Base-by-base conservation (phyloP, 2,888 invertebrate genomes). In the Autographa gamma region DNA sequence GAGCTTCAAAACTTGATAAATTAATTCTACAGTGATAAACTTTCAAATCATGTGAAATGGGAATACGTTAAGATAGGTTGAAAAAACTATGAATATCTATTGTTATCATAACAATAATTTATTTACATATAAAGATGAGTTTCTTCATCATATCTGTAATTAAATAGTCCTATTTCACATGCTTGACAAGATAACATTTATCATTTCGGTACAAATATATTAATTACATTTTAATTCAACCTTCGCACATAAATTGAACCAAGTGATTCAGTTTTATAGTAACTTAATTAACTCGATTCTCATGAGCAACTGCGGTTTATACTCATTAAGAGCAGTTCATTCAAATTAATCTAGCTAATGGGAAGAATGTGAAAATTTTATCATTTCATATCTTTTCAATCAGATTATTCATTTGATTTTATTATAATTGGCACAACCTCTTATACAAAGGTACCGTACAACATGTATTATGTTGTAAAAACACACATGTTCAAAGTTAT, bases 161-260 rank as follows among this genome's bases (percentile, higher is more conserved):
- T 63, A 66, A 38, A 34, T 69, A 31, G 66, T 19, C 43, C 8
- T 11, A 59, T 25, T 61, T 13, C 63, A 69, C 25, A 18, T 54
- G 75, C 61, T 61, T 25, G 63, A 5, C 14, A 32, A 9, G n/a
- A 41, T 38, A 38, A 38, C 18, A 11, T 60, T 62, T 65, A 79
- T 69, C 61, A 59, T 64, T 6, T 60, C 38, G 41, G 19, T 41
- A 58, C 25, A 48, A n/a, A 64, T 31, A 18, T 18, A 41, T 67
- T 66, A 76, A 73, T 68, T 80, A 66, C 48, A 64, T 66, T 80
- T 66, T 66, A 76, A 76, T 76, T 80, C 13, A 19, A 25, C 38
- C n/a, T 43, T 52, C 41, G 34, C 54, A 8, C 14, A 18, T 18
- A 7, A n/a, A 31, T 59, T 34, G 43, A 14, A 52, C 41, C 66